phyloP scores from a whole-genome alignment of 2,113 vertebrate genomes.

The Peucedramus taeniatus region DNA sequence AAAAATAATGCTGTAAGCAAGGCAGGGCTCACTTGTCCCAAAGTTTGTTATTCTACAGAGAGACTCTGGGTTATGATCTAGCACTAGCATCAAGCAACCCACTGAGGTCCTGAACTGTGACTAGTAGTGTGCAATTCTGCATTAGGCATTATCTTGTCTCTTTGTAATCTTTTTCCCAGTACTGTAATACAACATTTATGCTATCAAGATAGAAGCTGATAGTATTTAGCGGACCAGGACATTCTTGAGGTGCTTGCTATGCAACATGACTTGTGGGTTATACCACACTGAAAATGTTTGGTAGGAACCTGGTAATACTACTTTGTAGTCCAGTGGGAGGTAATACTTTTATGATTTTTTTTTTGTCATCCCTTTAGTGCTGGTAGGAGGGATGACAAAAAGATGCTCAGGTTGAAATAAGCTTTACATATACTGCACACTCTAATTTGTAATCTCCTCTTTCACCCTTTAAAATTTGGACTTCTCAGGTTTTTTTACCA shows the following conservation, averaged over 20 bases:
- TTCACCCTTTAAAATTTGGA: not conserved
- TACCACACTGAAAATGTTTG: not conserved
- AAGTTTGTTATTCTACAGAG: not conserved
- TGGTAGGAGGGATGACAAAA: not conserved
- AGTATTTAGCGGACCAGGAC: not conserved
- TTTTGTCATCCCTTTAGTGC: not conserved
- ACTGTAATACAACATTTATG: not conserved
- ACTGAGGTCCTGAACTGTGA: not conserved
- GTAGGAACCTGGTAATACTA: not conserved
- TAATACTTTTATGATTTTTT: not conserved
- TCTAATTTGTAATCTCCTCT: not conserved
- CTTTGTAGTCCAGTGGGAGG: no score
- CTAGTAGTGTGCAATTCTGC: not conserved
- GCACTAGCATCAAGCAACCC: not conserved
- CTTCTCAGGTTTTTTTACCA: not conserved
- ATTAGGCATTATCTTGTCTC: not conserved
- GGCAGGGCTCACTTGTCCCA: not conserved
- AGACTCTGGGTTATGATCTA: not conserved
- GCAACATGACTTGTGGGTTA: not conserved
- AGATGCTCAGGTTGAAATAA: not conserved
- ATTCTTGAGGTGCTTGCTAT: not conserved
- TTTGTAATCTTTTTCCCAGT: not conserved
- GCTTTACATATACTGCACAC: accelerated
- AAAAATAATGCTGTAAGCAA: not conserved
- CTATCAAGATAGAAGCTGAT: not conserved